phyloP scores from a whole-genome alignment of 2,797 vertebrate genomes.

The Sebastolobus alascanus region DNA sequence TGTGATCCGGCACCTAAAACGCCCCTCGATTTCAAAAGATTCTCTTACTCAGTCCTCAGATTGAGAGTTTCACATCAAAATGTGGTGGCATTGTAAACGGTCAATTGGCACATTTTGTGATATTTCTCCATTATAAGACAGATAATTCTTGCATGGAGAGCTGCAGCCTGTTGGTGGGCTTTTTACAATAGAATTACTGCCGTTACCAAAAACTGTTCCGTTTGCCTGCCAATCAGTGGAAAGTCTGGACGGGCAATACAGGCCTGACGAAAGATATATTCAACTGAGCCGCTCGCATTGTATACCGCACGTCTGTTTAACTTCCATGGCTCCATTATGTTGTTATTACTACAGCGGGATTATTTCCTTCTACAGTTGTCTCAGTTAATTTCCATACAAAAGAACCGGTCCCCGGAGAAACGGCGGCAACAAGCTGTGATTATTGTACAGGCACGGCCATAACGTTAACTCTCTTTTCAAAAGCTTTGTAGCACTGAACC shows the following conservation, averaged over 20 bases:
- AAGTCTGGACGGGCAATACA: constrained; percentile 21
- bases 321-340: constrained; percentile 35
- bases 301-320: constrained; percentile 30
- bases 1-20: constrained; percentile 66
- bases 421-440: constrained; percentile 42
- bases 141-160: constrained; percentile 29
- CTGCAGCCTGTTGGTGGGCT: constrained; percentile 14
- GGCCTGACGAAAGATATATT: constrained; percentile 35
- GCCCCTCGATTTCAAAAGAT: constrained; percentile 61
- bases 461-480: constrained; percentile 23
- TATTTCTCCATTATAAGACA: constrained; percentile 30
- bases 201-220: constrained; percentile 41
- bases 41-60: constrained; percentile 47
- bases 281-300: constrained; percentile 2
- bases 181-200: constrained; percentile 34
- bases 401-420: constrained; percentile 44
- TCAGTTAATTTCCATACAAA: constrained; percentile 63
- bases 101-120: constrained; percentile 46
- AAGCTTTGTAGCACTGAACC: constrained; percentile 13
- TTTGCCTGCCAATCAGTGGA: constrained; percentile 34
- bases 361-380: constrained; percentile 57
- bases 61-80: constrained; percentile 50
- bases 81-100: constrained; percentile 25
- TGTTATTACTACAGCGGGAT: constrained; percentile 43
- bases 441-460: constrained; percentile 21